Conservation (phyloP, 2,113 vertebrate genomes). For the Vulpes ferrilata region DNA sequence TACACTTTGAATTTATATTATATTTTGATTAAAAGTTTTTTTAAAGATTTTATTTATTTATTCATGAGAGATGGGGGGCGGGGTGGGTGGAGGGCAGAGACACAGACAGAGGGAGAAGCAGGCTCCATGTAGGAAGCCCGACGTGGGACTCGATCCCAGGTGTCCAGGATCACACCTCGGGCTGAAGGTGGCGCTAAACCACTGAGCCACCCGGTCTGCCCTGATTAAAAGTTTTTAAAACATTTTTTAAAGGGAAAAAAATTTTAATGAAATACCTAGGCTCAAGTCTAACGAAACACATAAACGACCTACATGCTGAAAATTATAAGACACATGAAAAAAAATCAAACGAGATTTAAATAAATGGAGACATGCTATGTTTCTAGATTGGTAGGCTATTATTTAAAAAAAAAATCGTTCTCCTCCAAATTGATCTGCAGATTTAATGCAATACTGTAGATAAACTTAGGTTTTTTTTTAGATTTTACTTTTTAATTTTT, state of each 20-base stretch:
- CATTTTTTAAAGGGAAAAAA: background rate
- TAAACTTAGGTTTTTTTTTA: background rate
- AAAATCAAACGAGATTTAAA: slow-evolving; percentile 10
- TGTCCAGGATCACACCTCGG: too few species aligned
- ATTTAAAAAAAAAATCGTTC: slow-evolving; percentile 40
- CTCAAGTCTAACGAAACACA: background rate
- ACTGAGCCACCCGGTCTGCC: too few species aligned
- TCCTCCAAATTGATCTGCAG: background rate
- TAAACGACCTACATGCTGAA: background rate
- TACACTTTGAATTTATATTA: slow-evolving; percentile 7
- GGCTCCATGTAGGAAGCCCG: too few species aligned
- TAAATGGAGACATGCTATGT: background rate
- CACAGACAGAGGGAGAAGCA: too few species aligned
- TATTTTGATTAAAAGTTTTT: slow-evolving; percentile 2
- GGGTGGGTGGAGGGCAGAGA: too few species aligned
- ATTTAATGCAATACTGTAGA: background rate
- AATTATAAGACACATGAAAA: background rate
- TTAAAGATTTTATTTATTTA: too few species aligned
- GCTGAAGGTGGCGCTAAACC: too few species aligned
- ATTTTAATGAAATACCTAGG: slow-evolving; percentile 3
- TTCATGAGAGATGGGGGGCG: too few species aligned
- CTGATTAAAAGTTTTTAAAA: slow-evolving; percentile 17
- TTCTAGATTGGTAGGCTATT: background rate
- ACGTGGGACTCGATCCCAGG: too few species aligned
- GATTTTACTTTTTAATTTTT: background rate